A percentile compares a stretch with the other conserved stretches of the same genome.
Conservation (phyloP, 2,888 invertebrate genomes). For the Scaptomyza flava region DNA sequence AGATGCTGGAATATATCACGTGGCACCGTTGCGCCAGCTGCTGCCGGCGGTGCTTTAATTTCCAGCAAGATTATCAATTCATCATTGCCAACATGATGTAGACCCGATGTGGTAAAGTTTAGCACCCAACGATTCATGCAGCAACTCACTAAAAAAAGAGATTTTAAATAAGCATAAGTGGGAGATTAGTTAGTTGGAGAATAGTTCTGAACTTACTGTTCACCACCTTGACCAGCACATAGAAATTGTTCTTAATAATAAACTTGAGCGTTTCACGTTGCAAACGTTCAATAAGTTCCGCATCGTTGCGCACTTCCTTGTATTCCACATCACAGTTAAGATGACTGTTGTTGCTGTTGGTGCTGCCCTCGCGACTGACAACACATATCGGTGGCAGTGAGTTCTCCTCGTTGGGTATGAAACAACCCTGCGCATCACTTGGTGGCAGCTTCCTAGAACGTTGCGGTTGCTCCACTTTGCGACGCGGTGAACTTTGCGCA, state of each 20-base stretch:
- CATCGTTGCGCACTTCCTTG: conserved; percentile 85
- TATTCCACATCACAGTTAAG: conserved; percentile 76
- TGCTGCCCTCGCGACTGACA: conserved; percentile 66
- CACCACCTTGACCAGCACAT: conserved; percentile 90
- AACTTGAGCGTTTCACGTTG: conserved; percentile 88
- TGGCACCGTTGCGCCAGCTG: conserved; percentile 82
- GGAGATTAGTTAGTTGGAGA: background rate
- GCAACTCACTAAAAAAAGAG: conserved; percentile 88
- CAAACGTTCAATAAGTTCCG: conserved; percentile 86
- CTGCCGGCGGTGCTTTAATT: conserved; percentile 86
- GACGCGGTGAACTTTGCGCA: conserved; percentile 67
- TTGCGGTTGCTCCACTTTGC: conserved; percentile 50
- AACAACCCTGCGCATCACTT: conserved; percentile 78
- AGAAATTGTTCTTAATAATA: conserved; percentile 90
- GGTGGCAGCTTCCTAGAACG: conserved; percentile 76
- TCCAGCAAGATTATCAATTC: conserved; percentile 92
- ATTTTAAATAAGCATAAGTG: conserved; percentile 13
- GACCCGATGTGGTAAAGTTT: conserved; percentile 91
- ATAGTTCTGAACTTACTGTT: conserved; percentile 87
- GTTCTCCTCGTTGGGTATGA: conserved; percentile 84
- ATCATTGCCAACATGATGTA: conserved; percentile 92
- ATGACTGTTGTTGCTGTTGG: conserved; percentile 46
- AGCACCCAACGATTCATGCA: conserved; percentile 90
- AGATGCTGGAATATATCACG: conserved; percentile 91
- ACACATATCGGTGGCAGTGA: conserved; percentile 86